phyloP scores from a whole-genome alignment of 1,140 invertebrate genomes.

The Heterodera schachtii region DNA sequence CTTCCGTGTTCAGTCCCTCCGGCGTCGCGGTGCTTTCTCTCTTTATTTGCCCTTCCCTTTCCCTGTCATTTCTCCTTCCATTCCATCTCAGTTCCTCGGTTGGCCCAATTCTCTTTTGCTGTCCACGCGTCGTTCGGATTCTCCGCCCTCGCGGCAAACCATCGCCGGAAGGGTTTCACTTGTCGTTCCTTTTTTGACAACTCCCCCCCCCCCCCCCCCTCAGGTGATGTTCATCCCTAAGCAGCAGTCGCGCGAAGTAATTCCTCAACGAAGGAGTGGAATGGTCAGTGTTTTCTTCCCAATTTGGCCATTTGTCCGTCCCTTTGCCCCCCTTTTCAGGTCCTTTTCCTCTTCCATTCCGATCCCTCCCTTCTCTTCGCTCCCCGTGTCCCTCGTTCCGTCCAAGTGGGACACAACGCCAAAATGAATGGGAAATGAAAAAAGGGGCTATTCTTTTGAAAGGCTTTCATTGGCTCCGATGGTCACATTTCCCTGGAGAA shows the following conservation, averaged over 20 bases:
- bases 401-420: conserved; percentile 23
- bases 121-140: conserved; percentile 18
- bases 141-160: conserved; percentile 43
- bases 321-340: neutral
- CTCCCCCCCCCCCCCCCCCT: neutral
- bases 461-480: conserved; percentile 62
- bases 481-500: conserved; percentile 58
- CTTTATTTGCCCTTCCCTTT: too few species aligned
- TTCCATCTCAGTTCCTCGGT: conserved; percentile 44
- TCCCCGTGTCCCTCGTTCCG: conserved; percentile 31
- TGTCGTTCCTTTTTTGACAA: neutral
- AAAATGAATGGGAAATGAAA: neutral
- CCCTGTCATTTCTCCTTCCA: neutral
- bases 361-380: conserved; percentile 35
- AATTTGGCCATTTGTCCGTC: neutral
- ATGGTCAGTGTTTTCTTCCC: conserved; percentile 32
- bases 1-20: conserved; percentile 43
- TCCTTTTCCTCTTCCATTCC: conserved; percentile 45
- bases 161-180: conserved; percentile 40
- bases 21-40: conserved; percentile 41
- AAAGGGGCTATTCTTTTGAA: conserved; percentile 7
- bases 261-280: conserved; percentile 41
- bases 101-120: conserved; percentile 56
- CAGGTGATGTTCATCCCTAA: conserved; percentile 52
- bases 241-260: conserved; percentile 35